phyloP scores from a whole-genome alignment of 2,113 vertebrate species.

The Dasyurus viverrinus region DNA sequence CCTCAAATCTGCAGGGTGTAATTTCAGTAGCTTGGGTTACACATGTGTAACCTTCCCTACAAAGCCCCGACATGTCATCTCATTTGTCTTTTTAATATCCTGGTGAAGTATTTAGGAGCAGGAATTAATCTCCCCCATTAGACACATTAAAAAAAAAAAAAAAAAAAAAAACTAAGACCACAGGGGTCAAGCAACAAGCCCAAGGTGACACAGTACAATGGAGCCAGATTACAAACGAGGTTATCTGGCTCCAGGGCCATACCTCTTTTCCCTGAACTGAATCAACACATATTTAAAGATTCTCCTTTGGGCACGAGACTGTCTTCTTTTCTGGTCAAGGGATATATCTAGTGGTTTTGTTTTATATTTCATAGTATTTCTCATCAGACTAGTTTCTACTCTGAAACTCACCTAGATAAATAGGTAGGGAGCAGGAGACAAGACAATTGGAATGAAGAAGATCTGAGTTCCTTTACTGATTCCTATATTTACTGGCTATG shows the following conservation, averaged over 20 bases:
- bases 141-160: too few relatives aligned
- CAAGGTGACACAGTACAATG: not conserved
- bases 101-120: not conserved
- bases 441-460: not conserved
- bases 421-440: not conserved
- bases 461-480: not conserved
- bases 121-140: not conserved
- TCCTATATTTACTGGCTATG: not conserved
- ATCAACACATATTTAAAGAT: not conserved
- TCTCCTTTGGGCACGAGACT: not conserved
- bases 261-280: not conserved
- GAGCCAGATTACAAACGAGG: not conserved
- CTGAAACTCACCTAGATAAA: not conserved
- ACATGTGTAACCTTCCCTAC: not conserved
- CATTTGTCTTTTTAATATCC: not conserved
- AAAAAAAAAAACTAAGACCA: not conserved
- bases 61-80: not conserved
- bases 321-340: not conserved
- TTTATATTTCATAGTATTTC: not conserved
- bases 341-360: not conserved
- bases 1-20: not conserved
- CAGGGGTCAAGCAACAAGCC: not conserved
- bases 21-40: not conserved
- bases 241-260: not conserved
- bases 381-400: not conserved